Evolutionary conservation across 2,113 vertebrate genomes (phyloP), one percentile per base, ranked within the genome.

Genomic region (Hippocampus comes): DNA sequence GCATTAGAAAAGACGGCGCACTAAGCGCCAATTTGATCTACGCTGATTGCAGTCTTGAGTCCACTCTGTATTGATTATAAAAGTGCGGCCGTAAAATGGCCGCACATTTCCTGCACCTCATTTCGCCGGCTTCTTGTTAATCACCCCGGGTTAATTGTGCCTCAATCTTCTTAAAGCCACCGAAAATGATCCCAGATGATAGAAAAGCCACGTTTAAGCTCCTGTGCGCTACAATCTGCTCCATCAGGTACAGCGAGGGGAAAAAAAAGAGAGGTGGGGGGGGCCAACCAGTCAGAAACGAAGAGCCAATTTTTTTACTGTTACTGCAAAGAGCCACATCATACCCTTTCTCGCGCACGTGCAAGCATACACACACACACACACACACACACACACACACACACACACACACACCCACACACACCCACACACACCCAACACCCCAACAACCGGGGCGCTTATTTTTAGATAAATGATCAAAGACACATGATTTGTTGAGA

Each of bases 1-100:
- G 23, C 7, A 4, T 55, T 49, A n/a, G 15, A 61, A 76, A 74
- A 14, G 25, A 53, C 6, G 9, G 21, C 49, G 17, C 67, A 41
- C 67, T 38, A 55, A 68, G 67, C 49, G 18, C 67, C 30, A 11
- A 7, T 66, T 66, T 56, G 46, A 60, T 71, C 71, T 48, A 66
- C 64, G 27, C 64, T 66, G 64, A 66, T 66, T 48, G 64, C 14
- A 66, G 64, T 66, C 14, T 66, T 49, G 14, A 48, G 64, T 66
- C 64, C 64, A 66, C 42, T 66, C 43, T 66, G 7, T 66, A 66
- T 66, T 66, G 64, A 66, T 66, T 66, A 66, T 23, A 66, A 27
- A 66, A 66, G 64, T 27, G 42, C 14, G 17, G 64, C 42, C 64
- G 48, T 48, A 55, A 56, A 68, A 55, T 41, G 67, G 30, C 51